Evolutionary conservation across 2,888 invertebrate species (phyloP), one percentile per base, ranked within the genome.

Genomic region (Noctuana brunneofusca): DNA sequence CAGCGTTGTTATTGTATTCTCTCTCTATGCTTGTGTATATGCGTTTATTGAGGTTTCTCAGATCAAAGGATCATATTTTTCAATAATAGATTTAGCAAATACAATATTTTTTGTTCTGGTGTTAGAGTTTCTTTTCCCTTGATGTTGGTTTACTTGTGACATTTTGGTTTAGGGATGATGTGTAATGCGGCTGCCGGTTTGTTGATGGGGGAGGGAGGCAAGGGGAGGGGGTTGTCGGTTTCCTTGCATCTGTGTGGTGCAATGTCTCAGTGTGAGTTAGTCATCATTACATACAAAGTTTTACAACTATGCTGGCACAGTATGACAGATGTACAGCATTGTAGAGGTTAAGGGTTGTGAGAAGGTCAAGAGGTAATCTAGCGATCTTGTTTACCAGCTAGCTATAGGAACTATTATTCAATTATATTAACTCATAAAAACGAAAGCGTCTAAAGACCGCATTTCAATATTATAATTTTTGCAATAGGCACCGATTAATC

Each of bases 101-200:
- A 18, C 1, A 52, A 43, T 9, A 5, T 55, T 30, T 57, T 48
- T 22, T n/a, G 3, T 16, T 0, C 14, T n/a, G 2, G 2, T 0
- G 1, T 27, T 68, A 69, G 30, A 56, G 50, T 59, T 54, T 32
- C 56, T 54, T 63, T 65, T 68, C 4, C 20, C 11, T 43, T 59
- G 52, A 6, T 11, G 8, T 16, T 22, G 11, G 9, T 30, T 30
- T 20, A 53, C 30, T 59, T 46, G 46, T 6, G 14, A 46, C 41
- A 2, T 14, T 58, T 6, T 11, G 20, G 11, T 2, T 9, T 46
- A n/a, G 38, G 27, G 22, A 14, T 4, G 3, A 11, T 9, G n/a
- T 59, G 32, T 46, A 46, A 20, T 52, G 52, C 50, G 58, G 49
- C 58, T 52, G 52, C 50, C 50, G 38, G 41, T 43, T n/a, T 43